Conservation (phyloP, 2,113 vertebrate genomes). For the Vidua macroura region DNA sequence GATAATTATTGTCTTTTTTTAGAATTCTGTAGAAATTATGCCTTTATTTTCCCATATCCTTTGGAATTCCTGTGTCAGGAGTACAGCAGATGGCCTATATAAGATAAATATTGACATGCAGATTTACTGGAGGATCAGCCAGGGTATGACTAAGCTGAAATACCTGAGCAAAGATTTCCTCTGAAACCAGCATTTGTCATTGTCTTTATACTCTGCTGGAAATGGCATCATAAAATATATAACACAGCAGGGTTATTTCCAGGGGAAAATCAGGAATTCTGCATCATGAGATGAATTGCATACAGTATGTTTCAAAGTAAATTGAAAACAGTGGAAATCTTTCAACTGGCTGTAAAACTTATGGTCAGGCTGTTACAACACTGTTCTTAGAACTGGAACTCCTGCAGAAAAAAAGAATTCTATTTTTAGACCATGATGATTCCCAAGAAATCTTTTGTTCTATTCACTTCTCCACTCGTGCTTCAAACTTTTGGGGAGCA, state of each 20-base stretch:
- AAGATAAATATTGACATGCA: background rate
- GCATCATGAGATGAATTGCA: background rate
- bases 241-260: background rate
- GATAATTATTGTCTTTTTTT: background rate
- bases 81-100: background rate
- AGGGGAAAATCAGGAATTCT: background rate
- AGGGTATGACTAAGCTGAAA: background rate
- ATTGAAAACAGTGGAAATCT: background rate
- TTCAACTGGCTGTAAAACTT: background rate
- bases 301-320: background rate
- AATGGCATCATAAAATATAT: background rate
- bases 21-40: background rate
- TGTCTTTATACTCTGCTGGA: background rate
- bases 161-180: background rate
- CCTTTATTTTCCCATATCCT: background rate
- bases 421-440: background rate
- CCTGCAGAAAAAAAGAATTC: background rate
- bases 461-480: background rate
- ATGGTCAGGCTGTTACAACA: background rate
- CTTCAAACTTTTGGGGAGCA: background rate
- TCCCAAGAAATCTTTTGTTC: background rate
- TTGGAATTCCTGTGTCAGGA: background rate
- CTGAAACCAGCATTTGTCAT: background rate
- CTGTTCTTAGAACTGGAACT: background rate
- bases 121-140: background rate